Evolutionary conservation across 1,140 invertebrate genomes (phyloP).

Genomic region (Hermetia illucens): DNA sequence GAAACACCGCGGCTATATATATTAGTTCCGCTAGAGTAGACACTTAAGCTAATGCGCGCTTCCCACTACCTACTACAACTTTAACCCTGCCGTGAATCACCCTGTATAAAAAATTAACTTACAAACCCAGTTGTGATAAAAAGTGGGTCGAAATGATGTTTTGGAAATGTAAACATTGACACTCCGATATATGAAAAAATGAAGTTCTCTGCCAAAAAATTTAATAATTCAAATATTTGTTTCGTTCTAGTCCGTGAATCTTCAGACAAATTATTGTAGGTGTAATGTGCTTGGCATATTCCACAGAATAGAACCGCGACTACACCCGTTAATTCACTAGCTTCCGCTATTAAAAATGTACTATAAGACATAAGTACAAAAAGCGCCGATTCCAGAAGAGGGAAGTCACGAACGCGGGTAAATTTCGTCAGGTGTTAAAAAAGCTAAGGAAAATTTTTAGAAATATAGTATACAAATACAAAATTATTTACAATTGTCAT

Average conservation of each 20-base stretch:
- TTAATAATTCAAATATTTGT: slow-evolving; percentile 87
- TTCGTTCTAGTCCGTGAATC: slow-evolving; percentile 85
- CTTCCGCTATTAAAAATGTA: slow-evolving; percentile 93
- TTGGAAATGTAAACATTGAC: slow-evolving; percentile 94
- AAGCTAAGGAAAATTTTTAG: slow-evolving; percentile 18
- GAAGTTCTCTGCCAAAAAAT: slow-evolving; percentile 97
- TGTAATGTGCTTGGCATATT: slow-evolving; percentile 98
- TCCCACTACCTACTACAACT: too few species aligned
- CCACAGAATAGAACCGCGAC: slow-evolving; percentile 96
- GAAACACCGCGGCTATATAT: too few species aligned
- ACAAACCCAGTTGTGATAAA: slow-evolving; percentile 91
- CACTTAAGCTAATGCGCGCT: too few species aligned
- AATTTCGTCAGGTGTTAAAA: slow-evolving; percentile 76
- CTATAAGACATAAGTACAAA: slow-evolving; percentile 98
- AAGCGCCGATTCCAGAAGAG: slow-evolving; percentile 87
- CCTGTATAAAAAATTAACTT: slow-evolving; percentile 23
- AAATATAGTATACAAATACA: slow-evolving; percentile 11
- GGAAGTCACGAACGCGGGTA: slow-evolving; percentile 85
- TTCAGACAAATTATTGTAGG: slow-evolving; percentile 89
- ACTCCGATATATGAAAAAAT: slow-evolving; percentile 99
- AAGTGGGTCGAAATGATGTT: slow-evolving; percentile 80
- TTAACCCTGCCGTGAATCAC: too few species aligned
- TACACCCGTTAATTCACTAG: slow-evolving; percentile 88
- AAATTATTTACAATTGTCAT: slow-evolving; percentile 1
- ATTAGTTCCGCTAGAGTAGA: too few species aligned